Conservation (phyloP, 2,888 invertebrate genomes). For the Drosophila nr. perissopoda region DNA sequence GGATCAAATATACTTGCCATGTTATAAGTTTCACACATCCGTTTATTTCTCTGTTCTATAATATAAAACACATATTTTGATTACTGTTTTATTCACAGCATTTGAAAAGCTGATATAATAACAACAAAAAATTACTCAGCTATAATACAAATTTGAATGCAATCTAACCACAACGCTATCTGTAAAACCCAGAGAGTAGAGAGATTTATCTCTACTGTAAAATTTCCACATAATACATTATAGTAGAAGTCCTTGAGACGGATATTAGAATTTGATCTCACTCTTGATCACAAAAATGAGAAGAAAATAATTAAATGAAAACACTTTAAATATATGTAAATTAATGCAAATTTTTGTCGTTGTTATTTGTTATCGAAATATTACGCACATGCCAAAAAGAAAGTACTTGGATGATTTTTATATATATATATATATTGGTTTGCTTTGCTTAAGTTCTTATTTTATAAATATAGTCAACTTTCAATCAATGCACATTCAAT, state of each 20-base stretch:
- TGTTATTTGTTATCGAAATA: neutral
- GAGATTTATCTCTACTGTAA: neutral
- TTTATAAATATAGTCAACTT: neutral
- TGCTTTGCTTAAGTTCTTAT: neutral
- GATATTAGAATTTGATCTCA: neutral
- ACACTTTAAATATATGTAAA: neutral
- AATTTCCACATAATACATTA: neutral
- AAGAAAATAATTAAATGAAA: neutral
- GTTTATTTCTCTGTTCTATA: slow-evolving; percentile 2
- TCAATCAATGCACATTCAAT: neutral
- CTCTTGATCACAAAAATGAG: neutral
- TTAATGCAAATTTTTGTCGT: neutral
- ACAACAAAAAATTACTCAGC: neutral
- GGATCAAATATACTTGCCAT: neutral
- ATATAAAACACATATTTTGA: neutral
- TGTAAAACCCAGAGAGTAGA: neutral
- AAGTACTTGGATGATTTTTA: neutral
- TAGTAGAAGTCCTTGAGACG: slow-evolving; percentile 12
- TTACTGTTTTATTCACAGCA: neutral
- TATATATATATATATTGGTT: neutral
- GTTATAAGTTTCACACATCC: slow-evolving; percentile 14
- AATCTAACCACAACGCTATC: neutral
- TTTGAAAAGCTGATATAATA: neutral
- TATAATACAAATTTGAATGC: neutral
- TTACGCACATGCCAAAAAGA: neutral